Conservation (phyloP, 1,140 invertebrate genomes). For the Papilio helenus region DNA sequence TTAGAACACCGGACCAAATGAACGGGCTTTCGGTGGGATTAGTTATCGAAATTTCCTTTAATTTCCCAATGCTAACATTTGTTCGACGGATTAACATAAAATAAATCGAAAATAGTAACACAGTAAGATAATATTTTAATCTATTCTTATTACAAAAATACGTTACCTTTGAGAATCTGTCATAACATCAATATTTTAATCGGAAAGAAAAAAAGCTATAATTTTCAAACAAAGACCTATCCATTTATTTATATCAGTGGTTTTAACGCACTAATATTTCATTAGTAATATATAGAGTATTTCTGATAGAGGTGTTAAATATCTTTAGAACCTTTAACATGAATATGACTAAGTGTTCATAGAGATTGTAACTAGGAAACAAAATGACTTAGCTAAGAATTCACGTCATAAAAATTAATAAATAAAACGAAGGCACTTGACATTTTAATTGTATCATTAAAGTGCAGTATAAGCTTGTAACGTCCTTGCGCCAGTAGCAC, state of each 20-base stretch:
- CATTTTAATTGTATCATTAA: not conserved
- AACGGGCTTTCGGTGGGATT: conserved; percentile 25
- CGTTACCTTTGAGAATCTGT: not conserved
- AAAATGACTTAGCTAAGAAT: not conserved
- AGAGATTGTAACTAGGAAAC: no score
- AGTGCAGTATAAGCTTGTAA: not conserved
- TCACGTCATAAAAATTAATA: not conserved
- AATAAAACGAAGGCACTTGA: conserved; percentile 2
- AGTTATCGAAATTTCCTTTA: conserved; percentile 23
- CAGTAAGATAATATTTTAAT: not conserved
- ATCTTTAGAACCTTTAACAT: no score
- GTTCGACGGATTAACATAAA: not conserved
- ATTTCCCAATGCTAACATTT: conserved; percentile 24
- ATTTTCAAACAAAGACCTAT: no score
- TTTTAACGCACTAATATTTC: no score
- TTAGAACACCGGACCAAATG: conserved; percentile 42
- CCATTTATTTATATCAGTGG: no score
- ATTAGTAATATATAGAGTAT: no score
- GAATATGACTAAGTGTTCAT: no score
- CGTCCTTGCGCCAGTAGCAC: conserved; percentile 17
- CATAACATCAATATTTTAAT: no score
- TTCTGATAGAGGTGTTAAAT: no score
- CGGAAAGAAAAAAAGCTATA: no score
- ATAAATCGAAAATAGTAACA: not conserved
- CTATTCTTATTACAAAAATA: not conserved